Evolutionary conservation across 2,113 vertebrate species (phyloP), one percentile per base, ranked within the genome.

Genomic region (Phylloscopus trochiloides): DNA sequence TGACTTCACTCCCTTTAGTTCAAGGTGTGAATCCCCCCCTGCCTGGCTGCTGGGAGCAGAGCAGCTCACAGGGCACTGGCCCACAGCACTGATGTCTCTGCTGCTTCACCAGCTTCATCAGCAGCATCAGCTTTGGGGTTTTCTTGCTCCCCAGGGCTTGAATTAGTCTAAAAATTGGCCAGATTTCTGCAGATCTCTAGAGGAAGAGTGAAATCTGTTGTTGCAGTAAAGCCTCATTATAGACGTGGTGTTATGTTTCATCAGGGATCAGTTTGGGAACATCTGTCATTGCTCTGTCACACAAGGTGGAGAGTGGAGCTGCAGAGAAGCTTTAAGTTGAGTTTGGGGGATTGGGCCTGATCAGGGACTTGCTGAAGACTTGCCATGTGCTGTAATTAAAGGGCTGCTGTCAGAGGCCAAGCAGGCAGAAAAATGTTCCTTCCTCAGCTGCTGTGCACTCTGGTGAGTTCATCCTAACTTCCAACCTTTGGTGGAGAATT

Each of bases 201-300:
- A 71, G 77, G 70, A 78, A 58, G 61, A 55, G 34, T 24, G 6
- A 66, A 92, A 76, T 86, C 45, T 94, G 93, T 86, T 90, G 70
- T 81, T 94, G 77, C 81, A 68, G 88, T 75, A 68, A 94, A 92
- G 88, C 48, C 81, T 85, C 70, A 10, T 90, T 82, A 82, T 10
- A 63, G 84, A 42, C 6, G 32, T 57, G 70, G 40, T 65, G 70
- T 78, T 59, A 11, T 36, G 16, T 66, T 88, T 51, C 73, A 29
- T 67, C 1, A 29, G 83, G 71, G 79, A 84, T 81, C 38, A 3
- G 55, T 80, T 63, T 55, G 88, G 82, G 68, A 93, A 55, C 88
- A 83, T 73, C 88, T 92, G 95, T 80, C 88, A 43, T 1, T 88
- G 72, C 76, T 92, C 58, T 88, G 54, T 32, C 0, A 1, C 59